Conservation (phyloP, 2,888 invertebrate genomes). For the Diaphora mendica region DNA sequence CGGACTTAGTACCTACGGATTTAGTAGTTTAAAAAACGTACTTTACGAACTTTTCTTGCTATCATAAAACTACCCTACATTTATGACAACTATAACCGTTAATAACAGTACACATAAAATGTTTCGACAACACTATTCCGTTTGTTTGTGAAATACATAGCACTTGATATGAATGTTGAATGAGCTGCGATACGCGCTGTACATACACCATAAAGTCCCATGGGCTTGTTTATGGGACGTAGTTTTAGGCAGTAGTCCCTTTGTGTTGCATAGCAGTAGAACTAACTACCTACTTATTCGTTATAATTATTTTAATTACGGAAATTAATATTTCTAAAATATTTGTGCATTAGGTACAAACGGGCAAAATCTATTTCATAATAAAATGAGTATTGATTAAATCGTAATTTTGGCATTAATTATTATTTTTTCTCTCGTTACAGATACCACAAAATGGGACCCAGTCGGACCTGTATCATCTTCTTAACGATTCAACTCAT, state of each 20-base stretch:
- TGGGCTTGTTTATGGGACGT: neutral
- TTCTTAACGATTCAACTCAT: slow-evolving; percentile 71
- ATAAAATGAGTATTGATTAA: too few relatives aligned
- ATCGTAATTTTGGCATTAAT: neutral
- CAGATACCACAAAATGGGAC: slow-evolving; percentile 70
- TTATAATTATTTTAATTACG: neutral
- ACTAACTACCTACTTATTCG: neutral
- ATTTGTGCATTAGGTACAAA: too few relatives aligned
- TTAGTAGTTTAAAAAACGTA: neutral
- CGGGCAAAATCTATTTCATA: too few relatives aligned
- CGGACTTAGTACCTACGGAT: neutral
- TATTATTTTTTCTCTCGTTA: slow-evolving; percentile 24
- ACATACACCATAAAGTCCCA: neutral
- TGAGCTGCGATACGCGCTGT: neutral
- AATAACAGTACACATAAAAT: neutral
- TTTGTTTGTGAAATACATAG: neutral
- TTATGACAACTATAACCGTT: slow-evolving; percentile 1
- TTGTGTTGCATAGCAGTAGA: neutral
- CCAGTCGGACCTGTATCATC: slow-evolving; percentile 64
- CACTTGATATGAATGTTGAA: slow-evolving; percentile 15
- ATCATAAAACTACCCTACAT: neutral
- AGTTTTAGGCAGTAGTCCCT: neutral
- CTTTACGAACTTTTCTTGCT: neutral
- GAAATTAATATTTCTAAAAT: neutral
- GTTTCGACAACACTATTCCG: neutral